Evolutionary conservation across 2,888 invertebrate species (phyloP).

Genomic region (Steromphala cineraria): DNA sequence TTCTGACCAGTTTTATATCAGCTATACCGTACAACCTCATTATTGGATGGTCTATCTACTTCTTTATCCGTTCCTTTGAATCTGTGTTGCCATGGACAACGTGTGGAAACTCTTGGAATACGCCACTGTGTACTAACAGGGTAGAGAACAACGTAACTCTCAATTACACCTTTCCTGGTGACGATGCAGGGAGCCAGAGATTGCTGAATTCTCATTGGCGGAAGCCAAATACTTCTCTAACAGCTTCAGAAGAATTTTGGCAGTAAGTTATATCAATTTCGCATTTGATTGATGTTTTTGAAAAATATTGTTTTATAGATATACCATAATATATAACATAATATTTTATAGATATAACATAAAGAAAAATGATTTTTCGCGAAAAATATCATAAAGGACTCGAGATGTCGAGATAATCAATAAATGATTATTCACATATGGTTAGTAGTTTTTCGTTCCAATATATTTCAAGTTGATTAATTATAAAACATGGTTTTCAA

Average conservation of each 20-base stretch:
- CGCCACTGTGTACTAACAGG: neutral
- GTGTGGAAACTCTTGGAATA: conserved; percentile 27
- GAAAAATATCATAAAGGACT: too few relatives aligned
- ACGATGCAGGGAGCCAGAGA: neutral
- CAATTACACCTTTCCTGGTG: neutral
- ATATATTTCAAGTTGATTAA: too few relatives aligned
- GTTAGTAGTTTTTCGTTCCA: too few relatives aligned
- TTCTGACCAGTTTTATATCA: neutral
- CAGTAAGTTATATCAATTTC: neutral
- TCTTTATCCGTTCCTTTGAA: conserved; percentile 16
- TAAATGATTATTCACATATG: too few relatives aligned
- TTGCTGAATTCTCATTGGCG: neutral
- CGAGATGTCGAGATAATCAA: too few relatives aligned
- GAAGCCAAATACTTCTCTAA: neutral
- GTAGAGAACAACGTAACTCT: neutral
- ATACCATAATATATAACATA: too few relatives aligned
- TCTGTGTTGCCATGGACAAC: conserved; percentile 26
- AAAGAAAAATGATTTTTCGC: too few relatives aligned
- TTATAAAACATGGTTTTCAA: too few relatives aligned
- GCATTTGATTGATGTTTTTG: too few relatives aligned
- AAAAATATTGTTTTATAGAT: too few relatives aligned
- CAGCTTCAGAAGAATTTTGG: neutral
- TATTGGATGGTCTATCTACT: conserved; percentile 21
- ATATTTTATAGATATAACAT: too few relatives aligned
- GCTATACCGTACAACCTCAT: neutral